Evolutionary conservation across 2,113 vertebrate genomes (phyloP), one percentile per base, ranked within the genome.

Genomic region (Xerus inauris): DNA sequence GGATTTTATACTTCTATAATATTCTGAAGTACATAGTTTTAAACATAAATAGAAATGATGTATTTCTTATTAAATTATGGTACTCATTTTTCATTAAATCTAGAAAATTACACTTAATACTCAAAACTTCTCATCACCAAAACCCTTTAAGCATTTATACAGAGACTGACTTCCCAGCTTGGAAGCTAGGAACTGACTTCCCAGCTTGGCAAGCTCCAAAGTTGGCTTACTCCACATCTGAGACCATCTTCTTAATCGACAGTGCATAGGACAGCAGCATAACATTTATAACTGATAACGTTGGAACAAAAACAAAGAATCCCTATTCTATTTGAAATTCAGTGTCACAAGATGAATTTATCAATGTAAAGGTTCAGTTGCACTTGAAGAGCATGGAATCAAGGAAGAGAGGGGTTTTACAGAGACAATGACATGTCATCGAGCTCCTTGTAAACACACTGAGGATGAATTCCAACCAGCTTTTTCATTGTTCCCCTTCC

Each of bases 221-320:
- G 35, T 35, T 95, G 16, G 8, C 6, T 59, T 76, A 67, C 81
- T 42, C 30, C 45, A 80, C 47, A 77, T n/a, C 32, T 79, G 75
- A 86, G 35, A 85, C 32, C 38, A 77, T 81, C 22, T 45, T 81
- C 67, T 32, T 62, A 94, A 59, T 22, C 59, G 73, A 54, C 19
- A 22, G 32, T 38, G 35, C 3, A 64, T 30, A 59, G 83, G 64
- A 76, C 59, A 87, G 35, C 65, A 4, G 9, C 22, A 38, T 54
- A 65, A 32, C 62, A 85, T 83, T 93, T 45, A 92, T 47, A 94
- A 54, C 26, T 51, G 57, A 96, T 6, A 80, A 3, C 26, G 45
- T 81, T 94, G 82, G 88, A 85, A 97, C 88, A 47, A 92, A 92
- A 94, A 84, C 51, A 65, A 42, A 17, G 16, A 54, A 82, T 73